Evolutionary conservation across 2,888 invertebrate genomes (phyloP).

Genomic region (Dryococelus australis): DNA sequence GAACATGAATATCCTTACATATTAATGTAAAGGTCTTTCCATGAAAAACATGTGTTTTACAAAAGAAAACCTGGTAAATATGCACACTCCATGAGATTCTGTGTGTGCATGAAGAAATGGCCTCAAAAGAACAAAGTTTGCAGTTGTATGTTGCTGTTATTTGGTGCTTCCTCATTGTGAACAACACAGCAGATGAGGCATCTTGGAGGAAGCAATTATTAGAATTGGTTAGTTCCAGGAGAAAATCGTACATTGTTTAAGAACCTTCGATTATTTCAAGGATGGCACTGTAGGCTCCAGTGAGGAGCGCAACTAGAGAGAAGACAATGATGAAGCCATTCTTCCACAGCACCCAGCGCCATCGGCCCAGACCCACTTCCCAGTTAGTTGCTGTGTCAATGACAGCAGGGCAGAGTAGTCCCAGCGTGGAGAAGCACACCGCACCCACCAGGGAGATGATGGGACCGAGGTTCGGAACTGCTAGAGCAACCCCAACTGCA

Average conservation of each 20-base stretch:
- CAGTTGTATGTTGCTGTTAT: not conserved
- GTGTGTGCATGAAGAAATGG: not conserved
- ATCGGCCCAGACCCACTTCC: slow-evolving; percentile 35
- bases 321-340: slow-evolving; percentile 38
- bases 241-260: not conserved
- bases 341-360: slow-evolving; percentile 36
- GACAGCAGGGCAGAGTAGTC: slow-evolving; percentile 43
- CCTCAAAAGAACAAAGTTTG: not conserved
- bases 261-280: slow-evolving; percentile 39
- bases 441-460: slow-evolving; percentile 45
- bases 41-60: not conserved
- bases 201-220: too few relatives aligned
- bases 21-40: too few relatives aligned
- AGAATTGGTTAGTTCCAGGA: too few relatives aligned
- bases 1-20: too few relatives aligned
- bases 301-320: slow-evolving; percentile 37
- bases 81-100: not conserved
- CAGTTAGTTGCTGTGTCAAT: slow-evolving; percentile 42
- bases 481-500: slow-evolving; percentile 42
- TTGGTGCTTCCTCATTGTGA: not conserved
- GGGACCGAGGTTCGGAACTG: slow-evolving; percentile 43
- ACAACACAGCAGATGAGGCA: too few relatives aligned
- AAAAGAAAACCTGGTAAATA: not conserved
- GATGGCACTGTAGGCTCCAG: slow-evolving; percentile 41
- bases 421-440: slow-evolving; percentile 45